Evolutionary conservation across 2,113 vertebrate genomes (phyloP), one percentile per base, ranked within the genome.

Genomic region (Saccopteryx leptura): DNA sequence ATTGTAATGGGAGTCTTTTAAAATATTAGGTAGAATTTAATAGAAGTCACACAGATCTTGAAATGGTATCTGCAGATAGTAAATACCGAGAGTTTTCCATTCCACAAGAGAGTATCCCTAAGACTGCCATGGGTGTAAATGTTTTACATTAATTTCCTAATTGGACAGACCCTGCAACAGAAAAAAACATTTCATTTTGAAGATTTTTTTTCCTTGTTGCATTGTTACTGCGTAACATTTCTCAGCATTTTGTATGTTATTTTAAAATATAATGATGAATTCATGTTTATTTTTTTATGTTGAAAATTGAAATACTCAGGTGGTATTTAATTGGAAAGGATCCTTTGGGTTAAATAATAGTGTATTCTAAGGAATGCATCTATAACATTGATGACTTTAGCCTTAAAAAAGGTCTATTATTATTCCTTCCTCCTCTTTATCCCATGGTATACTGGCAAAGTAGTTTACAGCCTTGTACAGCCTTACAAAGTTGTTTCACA

Each of bases 61-160:
- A 96, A 84, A 91, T 56, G 78, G 26, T 94, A 71, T 96, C n/a
- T 95, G 86, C 50, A 65, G 92, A 89, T 63, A 96, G 33, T 92
- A 52, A 96, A 88, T 58, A 81, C 28, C 50, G 74, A 81, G 65
- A 91, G 80, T 96, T 97, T 90, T 96, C 96, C 88, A 63, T 68
- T 96, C 96, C 88, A 50, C 68, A 56, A 52, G 88, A 52, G 92
- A 97, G 92, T n/a, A 87, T 69, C 28, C 28, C 65, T 94, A 96
- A 90, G 93, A 79, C 95, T 97, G 69, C 85, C 84, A 85, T 96
- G 58, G 87, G 75, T 94, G 86, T 97, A 97, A 97, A 96, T 97
- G 95, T 95, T 96, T 97, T 95, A 96, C 96, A 96, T 97, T 97
- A 89, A 97, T 98, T 98, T 98, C 98, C 91, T 98, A 98, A 97